Percentiles rank a stretch among this genome's conserved stretches.
Conservation (phyloP, 2,797 vertebrate genomes). For the Pelodytes ibericus region DNA sequence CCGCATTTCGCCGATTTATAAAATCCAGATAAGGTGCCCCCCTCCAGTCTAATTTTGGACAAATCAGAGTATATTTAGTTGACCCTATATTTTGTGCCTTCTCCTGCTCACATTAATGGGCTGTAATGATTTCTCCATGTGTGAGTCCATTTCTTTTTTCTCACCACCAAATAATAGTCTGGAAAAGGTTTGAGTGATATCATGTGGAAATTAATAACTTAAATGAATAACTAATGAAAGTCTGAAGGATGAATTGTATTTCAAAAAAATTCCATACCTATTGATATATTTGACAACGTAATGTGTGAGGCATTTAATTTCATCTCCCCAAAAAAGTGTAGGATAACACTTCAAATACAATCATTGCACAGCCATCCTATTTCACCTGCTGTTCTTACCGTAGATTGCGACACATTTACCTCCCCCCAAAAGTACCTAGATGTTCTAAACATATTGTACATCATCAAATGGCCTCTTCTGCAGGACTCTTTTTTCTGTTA, state of each 20-base stretch:
- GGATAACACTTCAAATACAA: conserved; percentile 29
- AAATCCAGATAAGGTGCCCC: too few species aligned
- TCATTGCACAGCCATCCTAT: conserved; percentile 1
- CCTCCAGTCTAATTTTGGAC: too few species aligned
- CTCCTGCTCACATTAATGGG: too few species aligned
- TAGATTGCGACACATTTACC: conserved; percentile 10
- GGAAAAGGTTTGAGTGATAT: not conserved
- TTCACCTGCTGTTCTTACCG: not conserved
- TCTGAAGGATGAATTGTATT: conserved; percentile 18
- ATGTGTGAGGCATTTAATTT: conserved; percentile 33
- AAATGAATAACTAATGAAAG: conserved; percentile 19
- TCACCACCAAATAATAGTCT: not conserved
- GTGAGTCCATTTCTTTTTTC: not conserved
- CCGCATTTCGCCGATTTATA: too few species aligned
- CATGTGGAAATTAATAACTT: conserved; percentile 6
- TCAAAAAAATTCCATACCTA: not conserved
- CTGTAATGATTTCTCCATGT: too few species aligned
- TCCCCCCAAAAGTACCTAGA: conserved; percentile 42
- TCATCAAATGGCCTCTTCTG: conserved; percentile 16
- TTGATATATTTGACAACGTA: conserved; percentile 16
- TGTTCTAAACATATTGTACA: conserved; percentile 27
- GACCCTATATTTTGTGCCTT: too few species aligned
- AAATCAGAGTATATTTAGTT: too few species aligned
- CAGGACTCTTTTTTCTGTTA: too few species aligned
- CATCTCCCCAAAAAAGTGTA: conserved; percentile 39